Percentiles rank a stretch among this genome's conserved stretches.
These are phyloP conservation scores for Mactromeris polynyma DNA, from an alignment of 2,888 invertebrate species.

Conservation along the genomic window DNA sequence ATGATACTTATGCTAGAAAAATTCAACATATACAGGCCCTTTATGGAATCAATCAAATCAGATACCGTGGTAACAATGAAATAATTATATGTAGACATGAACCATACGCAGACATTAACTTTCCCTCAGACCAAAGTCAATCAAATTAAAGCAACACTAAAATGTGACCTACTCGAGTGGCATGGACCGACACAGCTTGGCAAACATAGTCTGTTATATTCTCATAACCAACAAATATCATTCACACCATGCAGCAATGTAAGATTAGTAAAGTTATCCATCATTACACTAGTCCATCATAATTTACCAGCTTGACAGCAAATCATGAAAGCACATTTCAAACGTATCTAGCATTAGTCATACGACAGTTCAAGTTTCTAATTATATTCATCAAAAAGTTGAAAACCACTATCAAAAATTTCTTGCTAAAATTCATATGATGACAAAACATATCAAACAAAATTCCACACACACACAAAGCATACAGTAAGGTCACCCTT, in stretches of 20 bases:
- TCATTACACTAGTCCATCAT: not conserved
- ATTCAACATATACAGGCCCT: not conserved
- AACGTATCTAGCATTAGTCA: no score
- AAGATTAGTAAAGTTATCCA: not conserved
- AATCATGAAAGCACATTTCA: not conserved
- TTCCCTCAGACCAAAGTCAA: not conserved
- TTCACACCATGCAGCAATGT: not conserved
- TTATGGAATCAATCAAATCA: not conserved
- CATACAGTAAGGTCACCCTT: not conserved
- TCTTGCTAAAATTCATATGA: not conserved
- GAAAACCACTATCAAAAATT: not conserved
- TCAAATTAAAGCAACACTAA: not conserved
- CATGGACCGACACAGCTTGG: not conserved
- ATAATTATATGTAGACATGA: not conserved
- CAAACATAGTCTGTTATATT: not conserved
- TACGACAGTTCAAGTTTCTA: not conserved
- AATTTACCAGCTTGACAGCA: not conserved
- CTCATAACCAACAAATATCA: not conserved
- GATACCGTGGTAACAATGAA: not conserved
- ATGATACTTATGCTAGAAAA: not conserved
- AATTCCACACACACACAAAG: not conserved
- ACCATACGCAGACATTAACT: not conserved
- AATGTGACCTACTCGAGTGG: not conserved
- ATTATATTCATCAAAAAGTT: not conserved
- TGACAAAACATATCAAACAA: not conserved